Evolutionary conservation across 2,888 invertebrate genomes (phyloP).

Genomic region (Abscondita cerata): DNA sequence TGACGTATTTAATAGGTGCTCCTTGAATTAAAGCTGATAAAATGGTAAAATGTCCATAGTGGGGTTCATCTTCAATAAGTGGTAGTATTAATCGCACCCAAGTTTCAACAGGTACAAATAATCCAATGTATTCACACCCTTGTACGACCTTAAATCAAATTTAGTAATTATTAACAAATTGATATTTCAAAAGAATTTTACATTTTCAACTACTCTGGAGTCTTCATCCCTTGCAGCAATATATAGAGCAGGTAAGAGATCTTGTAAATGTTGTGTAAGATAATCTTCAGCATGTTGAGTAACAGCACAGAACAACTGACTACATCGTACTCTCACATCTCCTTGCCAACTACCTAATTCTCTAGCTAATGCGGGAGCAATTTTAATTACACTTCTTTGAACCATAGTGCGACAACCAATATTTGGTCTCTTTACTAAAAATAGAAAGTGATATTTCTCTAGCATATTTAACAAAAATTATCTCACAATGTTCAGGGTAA

Average conservation of each 20-base stretch:
- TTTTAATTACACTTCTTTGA: constrained; percentile 75
- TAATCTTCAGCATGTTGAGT: constrained; percentile 77
- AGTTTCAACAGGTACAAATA: constrained; percentile 73
- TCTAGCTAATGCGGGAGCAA: constrained; percentile 72
- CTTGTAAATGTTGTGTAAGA: constrained; percentile 72
- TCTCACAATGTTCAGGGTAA: constrained; percentile 72
- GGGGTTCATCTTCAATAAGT: constrained; percentile 64
- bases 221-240: constrained; percentile 68
- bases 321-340: constrained; percentile 71
- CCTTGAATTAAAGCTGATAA: constrained; percentile 69
- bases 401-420: constrained; percentile 85
- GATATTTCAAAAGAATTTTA: constrained; percentile 47
- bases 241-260: constrained; percentile 65
- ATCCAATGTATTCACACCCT: constrained; percentile 75
- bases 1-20: constrained; percentile 60
- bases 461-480: constrained; percentile 18
- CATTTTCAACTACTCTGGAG: constrained; percentile 65
- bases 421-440: constrained; percentile 76
- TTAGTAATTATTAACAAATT: constrained; percentile 1
- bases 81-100: constrained; percentile 74
- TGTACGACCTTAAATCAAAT: constrained; percentile 63
- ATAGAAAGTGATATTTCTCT: not conserved
- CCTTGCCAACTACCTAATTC: constrained; percentile 81
- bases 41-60: constrained; percentile 64
- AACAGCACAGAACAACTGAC: constrained; percentile 76